Base-by-base conservation (phyloP, 2,113 vertebrate species). In the Dendropsophus ebraccatus region DNA sequence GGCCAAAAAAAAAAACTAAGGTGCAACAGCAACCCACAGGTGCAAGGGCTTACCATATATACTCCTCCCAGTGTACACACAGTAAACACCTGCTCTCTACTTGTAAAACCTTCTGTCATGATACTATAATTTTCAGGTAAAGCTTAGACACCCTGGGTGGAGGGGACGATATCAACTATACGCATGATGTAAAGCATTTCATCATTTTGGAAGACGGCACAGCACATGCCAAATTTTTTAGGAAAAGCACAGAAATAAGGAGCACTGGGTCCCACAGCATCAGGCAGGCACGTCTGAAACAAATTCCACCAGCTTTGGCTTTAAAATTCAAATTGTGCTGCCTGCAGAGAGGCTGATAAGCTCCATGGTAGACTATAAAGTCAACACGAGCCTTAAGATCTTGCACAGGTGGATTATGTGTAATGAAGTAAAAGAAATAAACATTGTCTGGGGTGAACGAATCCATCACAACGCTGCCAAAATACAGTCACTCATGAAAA, bases 301-400 rank as follows among this genome's bases (percentile, higher is more conserved):
- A 92, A 92, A 93, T 92, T 90, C 90, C 92, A 91, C 92, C 90
- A 90, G 89, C 90, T 92, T 89, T 81, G 89, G 84, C 92, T 94
- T 94, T 93, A 92, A 96, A 97, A 96, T 97, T 95, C 93, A 96
- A 95, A 96, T 92, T 89, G 89, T 91, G 90, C 90, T 90, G 92
- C 89, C 94, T 96, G 95, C 89, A 91, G 92, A 95, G 94, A 92
- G 85, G 88, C 94, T 94, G 95, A 96, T 95, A 96, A 96, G 94
- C 92, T 92, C 89, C 91, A 90, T 90, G 92, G 90, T 90, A 90
- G 93, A 92, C 90, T 92, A 91, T 89, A 92, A 94, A 94, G 91
- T 92, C 88, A 91, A 94, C 90, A 91, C 54, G 88, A 89, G 81
- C 90, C 87, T 90, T 90, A 90, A 91, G 91, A 94, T 92, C 91